phyloP scores from a whole-genome alignment of 2,113 vertebrate species.

The Grammomys surdaster region DNA sequence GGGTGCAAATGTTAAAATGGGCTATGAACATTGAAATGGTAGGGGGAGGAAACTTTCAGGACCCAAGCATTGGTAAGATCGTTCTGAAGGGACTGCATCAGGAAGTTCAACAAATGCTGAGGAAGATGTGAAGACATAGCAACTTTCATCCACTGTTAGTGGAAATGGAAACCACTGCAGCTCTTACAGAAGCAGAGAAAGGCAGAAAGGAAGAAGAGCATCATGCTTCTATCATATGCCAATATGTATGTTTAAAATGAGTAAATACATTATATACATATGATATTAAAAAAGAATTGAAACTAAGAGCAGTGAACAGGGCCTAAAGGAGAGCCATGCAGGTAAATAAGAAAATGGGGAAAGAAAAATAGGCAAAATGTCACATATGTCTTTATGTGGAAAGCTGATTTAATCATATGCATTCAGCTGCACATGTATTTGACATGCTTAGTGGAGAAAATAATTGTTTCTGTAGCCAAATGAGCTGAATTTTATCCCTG shows the following conservation, averaged over 20 bases:
- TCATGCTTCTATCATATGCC: background rate
- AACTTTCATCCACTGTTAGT: background rate
- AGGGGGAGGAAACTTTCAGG: background rate
- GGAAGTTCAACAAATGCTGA: background rate
- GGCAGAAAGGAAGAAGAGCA: background rate
- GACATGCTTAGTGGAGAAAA: background rate
- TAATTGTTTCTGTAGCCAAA: background rate
- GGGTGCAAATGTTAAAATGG: background rate
- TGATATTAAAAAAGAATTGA: background rate
- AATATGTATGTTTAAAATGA: background rate
- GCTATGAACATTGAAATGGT: background rate
- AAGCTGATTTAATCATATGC: background rate
- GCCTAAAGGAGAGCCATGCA: background rate
- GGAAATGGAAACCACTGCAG: background rate
- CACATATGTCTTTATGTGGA: background rate
- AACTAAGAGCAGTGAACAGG: background rate
- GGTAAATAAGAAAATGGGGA: background rate
- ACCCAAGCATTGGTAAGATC: background rate
- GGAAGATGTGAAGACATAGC: background rate
- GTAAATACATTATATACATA: background rate
- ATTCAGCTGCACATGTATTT: background rate
- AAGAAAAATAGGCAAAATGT: background rate
- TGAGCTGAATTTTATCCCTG: background rate
- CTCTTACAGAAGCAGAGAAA: background rate
- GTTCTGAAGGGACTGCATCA: background rate